These are phyloP conservation scores for Orientallactaga sibirica DNA, from an alignment of 2,797 vertebrate genomes.

Conservation along the genomic window DNA sequence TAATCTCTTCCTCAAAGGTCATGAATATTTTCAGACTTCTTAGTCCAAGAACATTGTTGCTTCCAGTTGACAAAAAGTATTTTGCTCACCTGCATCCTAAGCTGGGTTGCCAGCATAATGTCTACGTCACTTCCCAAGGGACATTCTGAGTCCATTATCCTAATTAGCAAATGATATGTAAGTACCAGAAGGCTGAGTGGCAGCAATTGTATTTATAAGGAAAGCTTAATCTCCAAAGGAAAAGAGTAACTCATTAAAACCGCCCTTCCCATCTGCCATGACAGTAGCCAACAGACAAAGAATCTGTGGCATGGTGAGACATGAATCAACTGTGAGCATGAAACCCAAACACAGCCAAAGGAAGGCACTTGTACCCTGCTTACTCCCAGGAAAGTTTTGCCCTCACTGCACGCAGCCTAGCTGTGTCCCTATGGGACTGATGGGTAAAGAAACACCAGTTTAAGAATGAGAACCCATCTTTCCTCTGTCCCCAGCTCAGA, in stretches of 20 bases:
- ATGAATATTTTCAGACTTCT: constrained; percentile 81
- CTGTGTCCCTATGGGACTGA: background rate
- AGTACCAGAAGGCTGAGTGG: constrained; percentile 72
- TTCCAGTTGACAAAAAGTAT: constrained; percentile 68
- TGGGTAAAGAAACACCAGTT: background rate
- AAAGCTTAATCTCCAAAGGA: constrained; percentile 77
- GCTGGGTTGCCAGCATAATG: constrained; percentile 59
- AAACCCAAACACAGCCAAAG: background rate
- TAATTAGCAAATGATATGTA: constrained; percentile 79
- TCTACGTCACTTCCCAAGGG: constrained; percentile 65
- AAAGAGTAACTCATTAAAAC: constrained; percentile 80
- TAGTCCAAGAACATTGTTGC: constrained; percentile 62
- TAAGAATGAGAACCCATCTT: background rate
- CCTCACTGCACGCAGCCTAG: background rate
- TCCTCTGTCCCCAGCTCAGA: background rate
- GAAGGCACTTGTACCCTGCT: background rate
- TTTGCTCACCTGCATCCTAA: constrained; percentile 54
- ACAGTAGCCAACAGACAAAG: constrained; percentile 40
- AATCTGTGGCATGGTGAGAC: background rate
- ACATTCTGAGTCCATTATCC: constrained; percentile 67
- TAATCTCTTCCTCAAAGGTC: constrained; percentile 83
- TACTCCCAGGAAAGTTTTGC: background rate
- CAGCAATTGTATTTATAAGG: constrained; percentile 74
- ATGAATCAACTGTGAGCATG: constrained; percentile 25
- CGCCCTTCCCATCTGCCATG: constrained; percentile 43